Evolutionary conservation across 2,797 vertebrate species (phyloP).

Genomic region (Myotis daubentonii): DNA sequence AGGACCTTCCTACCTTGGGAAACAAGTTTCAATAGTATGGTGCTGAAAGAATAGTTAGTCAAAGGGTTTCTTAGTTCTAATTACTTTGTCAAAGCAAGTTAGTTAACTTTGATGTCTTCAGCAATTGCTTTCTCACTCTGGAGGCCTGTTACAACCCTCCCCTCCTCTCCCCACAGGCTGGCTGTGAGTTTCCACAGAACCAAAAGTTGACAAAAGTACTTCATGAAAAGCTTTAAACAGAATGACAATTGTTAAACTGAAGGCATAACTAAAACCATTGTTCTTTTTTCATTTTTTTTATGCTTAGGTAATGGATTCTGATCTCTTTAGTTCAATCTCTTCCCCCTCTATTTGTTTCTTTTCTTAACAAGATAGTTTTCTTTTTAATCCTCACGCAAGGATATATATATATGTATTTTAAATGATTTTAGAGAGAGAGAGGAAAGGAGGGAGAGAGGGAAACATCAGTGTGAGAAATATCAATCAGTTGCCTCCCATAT

Average conservation of each 20-base stretch:
- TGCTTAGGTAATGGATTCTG: not conserved
- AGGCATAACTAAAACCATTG: not conserved
- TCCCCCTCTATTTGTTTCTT: not conserved
- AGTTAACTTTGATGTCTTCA: not conserved
- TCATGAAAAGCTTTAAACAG: not conserved
- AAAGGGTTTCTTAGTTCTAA: conserved; percentile 8
- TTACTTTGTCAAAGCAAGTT: conserved; percentile 13
- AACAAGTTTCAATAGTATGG: not conserved
- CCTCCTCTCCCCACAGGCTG: not conserved
- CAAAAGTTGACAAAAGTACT: not conserved
- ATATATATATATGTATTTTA: not conserved
- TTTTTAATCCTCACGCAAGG: not conserved
- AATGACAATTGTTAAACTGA: not conserved
- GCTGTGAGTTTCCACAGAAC: not conserved
- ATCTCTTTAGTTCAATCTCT: not conserved
- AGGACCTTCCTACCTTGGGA: not conserved
- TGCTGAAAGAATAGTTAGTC: not conserved
- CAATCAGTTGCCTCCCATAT: not conserved
- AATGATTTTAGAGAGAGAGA: not conserved
- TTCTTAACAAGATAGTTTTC: not conserved
- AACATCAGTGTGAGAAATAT: not conserved
- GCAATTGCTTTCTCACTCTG: not conserved
- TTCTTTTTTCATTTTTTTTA: not conserved
- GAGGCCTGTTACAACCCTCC: not conserved
- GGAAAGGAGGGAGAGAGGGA: not conserved